These are phyloP conservation scores for Cryptoleucopteryx plumbea DNA, from an alignment of 2,113 vertebrate genomes.

Conservation along the genomic window DNA sequence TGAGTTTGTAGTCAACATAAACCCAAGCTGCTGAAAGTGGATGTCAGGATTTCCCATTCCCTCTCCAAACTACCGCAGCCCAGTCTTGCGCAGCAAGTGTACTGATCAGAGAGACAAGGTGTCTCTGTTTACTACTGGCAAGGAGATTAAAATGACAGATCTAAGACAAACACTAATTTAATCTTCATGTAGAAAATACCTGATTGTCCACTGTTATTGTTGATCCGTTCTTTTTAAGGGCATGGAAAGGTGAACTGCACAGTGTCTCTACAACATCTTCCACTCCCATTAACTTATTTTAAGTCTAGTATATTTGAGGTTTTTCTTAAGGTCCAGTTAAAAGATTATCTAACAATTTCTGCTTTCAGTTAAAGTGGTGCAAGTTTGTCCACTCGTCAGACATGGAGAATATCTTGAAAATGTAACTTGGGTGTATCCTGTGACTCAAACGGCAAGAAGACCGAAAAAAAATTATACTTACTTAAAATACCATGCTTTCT, in stretches of 20 bases:
- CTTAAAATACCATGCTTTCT: neutral
- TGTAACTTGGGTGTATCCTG: neutral
- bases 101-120: neutral
- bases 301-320: neutral
- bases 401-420: neutral
- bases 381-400: neutral
- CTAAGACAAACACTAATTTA: neutral
- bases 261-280: neutral
- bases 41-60: neutral
- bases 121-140: neutral
- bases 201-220: neutral
- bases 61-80: neutral
- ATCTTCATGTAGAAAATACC: neutral
- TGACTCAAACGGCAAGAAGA: neutral
- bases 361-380: neutral
- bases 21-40: neutral
- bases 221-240: neutral
- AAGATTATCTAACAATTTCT: neutral
- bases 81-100: neutral
- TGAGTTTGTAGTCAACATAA: neutral
- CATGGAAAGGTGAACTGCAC: neutral
- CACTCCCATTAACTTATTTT: neutral
- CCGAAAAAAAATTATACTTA: neutral
- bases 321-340: neutral
- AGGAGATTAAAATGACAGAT: slow-evolving; percentile 2